Percentiles rank a stretch among this genome's conserved stretches.
Conservation (phyloP, 2,888 invertebrate species). For the Hemicrepidius hirtus region DNA sequence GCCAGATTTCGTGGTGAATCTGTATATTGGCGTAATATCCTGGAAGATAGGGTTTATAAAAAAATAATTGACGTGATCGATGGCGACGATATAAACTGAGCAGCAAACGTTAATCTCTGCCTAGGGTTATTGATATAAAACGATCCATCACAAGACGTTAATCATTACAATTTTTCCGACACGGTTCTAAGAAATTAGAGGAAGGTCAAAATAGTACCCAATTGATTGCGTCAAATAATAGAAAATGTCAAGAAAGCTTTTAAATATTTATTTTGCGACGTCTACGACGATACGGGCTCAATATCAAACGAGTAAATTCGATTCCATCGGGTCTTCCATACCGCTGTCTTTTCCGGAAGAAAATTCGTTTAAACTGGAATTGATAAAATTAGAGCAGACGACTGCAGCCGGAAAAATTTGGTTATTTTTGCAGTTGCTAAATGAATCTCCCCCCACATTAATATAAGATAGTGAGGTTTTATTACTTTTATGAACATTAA, state of each 20-base stretch:
- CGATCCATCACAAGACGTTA: conserved; percentile 10
- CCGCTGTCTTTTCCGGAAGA: conserved; percentile 22
- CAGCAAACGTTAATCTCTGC: too few species aligned
- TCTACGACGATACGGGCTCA: conserved; percentile 27
- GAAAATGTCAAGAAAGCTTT: conserved; percentile 18
- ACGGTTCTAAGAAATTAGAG: background rate
- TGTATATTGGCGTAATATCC: too few species aligned
- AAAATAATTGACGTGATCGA: too few species aligned
- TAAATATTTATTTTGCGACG: conserved; percentile 33
- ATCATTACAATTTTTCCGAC: background rate
- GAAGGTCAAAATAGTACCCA: background rate
- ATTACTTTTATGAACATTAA: conserved; percentile 22
- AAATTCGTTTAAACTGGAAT: conserved; percentile 10
- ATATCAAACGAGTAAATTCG: conserved; percentile 39
- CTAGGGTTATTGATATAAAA: background rate
- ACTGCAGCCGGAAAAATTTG: background rate
- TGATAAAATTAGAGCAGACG: conserved; percentile 19
- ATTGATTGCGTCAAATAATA: conserved; percentile 27
- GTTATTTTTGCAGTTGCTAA: conserved; percentile 11
- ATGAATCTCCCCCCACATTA: conserved; percentile 14
- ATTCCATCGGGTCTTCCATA: conserved; percentile 26
- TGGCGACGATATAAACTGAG: too few species aligned
- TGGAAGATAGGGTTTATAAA: too few species aligned
- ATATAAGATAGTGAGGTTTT: conserved; percentile 25
- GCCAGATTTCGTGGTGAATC: too few species aligned